Conservation (phyloP, 2,888 invertebrate species). For the Choristoneura rosaceana region DNA sequence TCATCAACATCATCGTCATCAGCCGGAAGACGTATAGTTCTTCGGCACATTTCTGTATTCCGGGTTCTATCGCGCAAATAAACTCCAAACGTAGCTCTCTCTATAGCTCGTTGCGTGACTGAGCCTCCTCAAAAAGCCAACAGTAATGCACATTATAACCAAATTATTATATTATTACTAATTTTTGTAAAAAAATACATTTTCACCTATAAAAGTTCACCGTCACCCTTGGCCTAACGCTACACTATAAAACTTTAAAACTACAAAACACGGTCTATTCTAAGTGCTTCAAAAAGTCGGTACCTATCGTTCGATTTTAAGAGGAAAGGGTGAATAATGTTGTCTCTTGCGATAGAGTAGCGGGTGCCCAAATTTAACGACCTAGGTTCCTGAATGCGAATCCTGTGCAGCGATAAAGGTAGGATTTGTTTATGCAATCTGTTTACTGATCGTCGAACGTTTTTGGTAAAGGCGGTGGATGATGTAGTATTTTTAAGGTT, state of each 20-base stretch:
- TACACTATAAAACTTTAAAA: not conserved
- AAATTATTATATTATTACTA: no score
- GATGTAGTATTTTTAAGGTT: no score
- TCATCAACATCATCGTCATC: no score
- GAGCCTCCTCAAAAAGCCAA: no score
- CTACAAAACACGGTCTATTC: conserved; percentile 2
- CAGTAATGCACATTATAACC: no score
- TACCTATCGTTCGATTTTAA: conserved; percentile 60
- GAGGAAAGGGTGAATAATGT: conserved; percentile 64
- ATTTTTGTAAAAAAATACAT: no score
- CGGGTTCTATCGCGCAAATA: no score
- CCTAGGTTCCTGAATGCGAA: conserved; percentile 34
- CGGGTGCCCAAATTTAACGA: conserved; percentile 55
- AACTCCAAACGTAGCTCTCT: no score
- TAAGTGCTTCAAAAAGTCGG: conserved; percentile 6
- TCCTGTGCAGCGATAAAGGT: conserved; percentile 11
- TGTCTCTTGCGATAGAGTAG: conserved; percentile 60
- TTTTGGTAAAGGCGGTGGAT: not conserved
- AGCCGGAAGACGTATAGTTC: no score
- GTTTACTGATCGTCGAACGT: not conserved
- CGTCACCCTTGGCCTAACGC: not conserved
- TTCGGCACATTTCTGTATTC: no score
- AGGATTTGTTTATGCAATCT: not conserved
- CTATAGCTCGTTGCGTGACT: no score
- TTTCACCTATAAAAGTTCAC: no score